Evolutionary conservation across 2,797 vertebrate species (phyloP), one percentile per base, ranked within the genome.

Genomic region (Sardinella longiceps): DNA sequence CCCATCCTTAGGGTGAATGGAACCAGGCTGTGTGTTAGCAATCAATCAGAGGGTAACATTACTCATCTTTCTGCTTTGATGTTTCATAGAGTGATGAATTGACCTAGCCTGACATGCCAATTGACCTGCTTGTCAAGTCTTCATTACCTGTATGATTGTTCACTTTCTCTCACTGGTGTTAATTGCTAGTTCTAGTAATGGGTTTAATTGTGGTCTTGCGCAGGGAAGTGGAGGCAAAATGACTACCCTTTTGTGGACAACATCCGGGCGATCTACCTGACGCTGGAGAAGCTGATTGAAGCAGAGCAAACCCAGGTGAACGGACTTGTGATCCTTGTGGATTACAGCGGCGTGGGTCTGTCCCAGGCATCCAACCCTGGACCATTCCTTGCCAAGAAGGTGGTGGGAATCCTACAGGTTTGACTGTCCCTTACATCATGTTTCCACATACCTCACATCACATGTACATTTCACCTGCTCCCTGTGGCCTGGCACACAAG

Each of bases 271-370:
- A 95, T 99, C 89, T 99, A 99, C 91, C 93, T 99, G 94, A 99
- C 98, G 0, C 94, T 99, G 92, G 98, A 99, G 94, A 99, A 99
- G 93, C 96, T 99, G 91, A 97, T 99, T 91, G 97, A 99, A 92
- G 96, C 98, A 0, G 98, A 99, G 94, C 98, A 99, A 91, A 98
- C 97, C 4, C 98, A 99, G 90, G 98, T 99, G 91, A 99, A 99
- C 83, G 98, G 98, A 74, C 97, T 99, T 83, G 97, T 99, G 87
- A 98, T 99, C 88, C 94, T 99, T 80, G 97, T 97, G 23, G 98
- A 99, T 94, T 99, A 99, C 95, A 97, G 94, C 28, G 98, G 98
- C 86, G 97, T 99, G 90, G 97, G 98, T 85, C 96, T 99, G 95
- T 97, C 98, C 28, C 99, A 99, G 87, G 98, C 98, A 0, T 98